phyloP scores from a whole-genome alignment of 2,113 vertebrate genomes.

The Gnathonemus echidnorhynchus region DNA sequence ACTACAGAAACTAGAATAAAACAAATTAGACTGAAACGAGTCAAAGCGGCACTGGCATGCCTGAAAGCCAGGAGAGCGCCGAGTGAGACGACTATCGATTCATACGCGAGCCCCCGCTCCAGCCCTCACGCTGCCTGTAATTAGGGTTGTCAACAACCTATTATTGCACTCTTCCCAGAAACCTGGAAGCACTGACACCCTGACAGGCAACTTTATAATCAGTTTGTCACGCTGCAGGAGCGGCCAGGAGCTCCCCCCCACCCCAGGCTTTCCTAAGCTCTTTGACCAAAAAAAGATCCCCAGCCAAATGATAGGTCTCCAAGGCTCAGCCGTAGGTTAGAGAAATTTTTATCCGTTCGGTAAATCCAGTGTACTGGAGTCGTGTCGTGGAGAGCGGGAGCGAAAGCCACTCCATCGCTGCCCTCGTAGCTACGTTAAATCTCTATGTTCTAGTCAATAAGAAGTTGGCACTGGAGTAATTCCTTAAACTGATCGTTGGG shows the following conservation, averaged over 20 bases:
- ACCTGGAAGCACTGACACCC: conserved; percentile 27
- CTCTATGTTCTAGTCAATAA: background rate
- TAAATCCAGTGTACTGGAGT: background rate
- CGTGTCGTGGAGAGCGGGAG: background rate
- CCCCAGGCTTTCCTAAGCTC: background rate
- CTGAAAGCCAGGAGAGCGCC: background rate
- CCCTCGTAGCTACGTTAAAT: background rate
- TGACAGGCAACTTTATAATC: conserved; percentile 31
- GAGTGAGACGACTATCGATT: conserved; percentile 31
- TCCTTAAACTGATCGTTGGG: background rate
- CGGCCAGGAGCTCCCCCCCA: background rate
- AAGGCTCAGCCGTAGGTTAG: background rate
- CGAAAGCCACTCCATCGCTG: background rate
- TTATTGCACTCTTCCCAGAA: conserved; percentile 32
- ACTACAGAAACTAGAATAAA: background rate
- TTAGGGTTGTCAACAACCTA: conserved; percentile 31
- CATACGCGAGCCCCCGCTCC: background rate
- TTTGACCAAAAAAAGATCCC: background rate
- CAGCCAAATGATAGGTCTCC: background rate
- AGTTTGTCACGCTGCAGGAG: conserved; percentile 24
- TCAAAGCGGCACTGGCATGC: background rate
- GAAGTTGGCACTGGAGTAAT: background rate
- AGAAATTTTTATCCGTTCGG: background rate
- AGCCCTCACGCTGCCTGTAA: conserved; percentile 25
- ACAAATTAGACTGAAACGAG: background rate